Evolutionary conservation across 2,888 invertebrate species (phyloP).

Genomic region (Psylliodes chrysocephalus): DNA sequence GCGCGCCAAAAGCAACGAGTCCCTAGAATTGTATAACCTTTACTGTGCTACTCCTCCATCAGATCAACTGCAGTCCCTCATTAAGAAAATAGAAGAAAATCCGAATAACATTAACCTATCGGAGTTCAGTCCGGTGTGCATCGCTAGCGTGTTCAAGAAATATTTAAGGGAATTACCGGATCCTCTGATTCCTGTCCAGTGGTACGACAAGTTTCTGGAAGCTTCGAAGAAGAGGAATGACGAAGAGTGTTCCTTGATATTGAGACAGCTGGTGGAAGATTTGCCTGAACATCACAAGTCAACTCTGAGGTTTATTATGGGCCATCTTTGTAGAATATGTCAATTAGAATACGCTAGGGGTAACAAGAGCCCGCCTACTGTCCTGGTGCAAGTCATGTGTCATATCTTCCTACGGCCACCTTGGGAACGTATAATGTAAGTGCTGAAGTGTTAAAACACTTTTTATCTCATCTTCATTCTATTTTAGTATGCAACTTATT

Average conservation of each 20-base stretch:
- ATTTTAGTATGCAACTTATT: too few species aligned
- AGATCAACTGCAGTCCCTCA: constrained; percentile 70
- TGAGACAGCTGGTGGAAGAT: constrained; percentile 69
- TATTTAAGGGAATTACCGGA: constrained; percentile 79
- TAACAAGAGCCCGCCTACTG: constrained; percentile 72
- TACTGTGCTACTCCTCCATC: constrained; percentile 72
- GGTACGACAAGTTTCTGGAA: constrained; percentile 77
- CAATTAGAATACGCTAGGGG: constrained; percentile 73
- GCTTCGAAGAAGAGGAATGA: constrained; percentile 63
- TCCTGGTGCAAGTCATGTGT: constrained; percentile 77
- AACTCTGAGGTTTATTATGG: constrained; percentile 74
- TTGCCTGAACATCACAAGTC: constrained; percentile 73
- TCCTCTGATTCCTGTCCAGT: constrained; percentile 78
- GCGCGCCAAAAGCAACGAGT: constrained; percentile 65
- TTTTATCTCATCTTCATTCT: too few species aligned
- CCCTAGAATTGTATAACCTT: constrained; percentile 73
- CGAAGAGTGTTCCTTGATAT: constrained; percentile 68
- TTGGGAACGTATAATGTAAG: constrained; percentile 81
- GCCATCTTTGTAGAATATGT: constrained; percentile 77
- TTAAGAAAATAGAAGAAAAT: constrained; percentile 66
- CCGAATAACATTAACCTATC: constrained; percentile 62
- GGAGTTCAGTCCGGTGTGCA: constrained; percentile 66
- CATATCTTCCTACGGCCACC: constrained; percentile 79
- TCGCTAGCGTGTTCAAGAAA: constrained; percentile 75
- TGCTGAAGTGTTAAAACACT: too few species aligned